Evolutionary conservation across 2,888 invertebrate species (phyloP), one percentile per base, ranked within the genome.

Genomic region (Sclerodermus sp.): DNA sequence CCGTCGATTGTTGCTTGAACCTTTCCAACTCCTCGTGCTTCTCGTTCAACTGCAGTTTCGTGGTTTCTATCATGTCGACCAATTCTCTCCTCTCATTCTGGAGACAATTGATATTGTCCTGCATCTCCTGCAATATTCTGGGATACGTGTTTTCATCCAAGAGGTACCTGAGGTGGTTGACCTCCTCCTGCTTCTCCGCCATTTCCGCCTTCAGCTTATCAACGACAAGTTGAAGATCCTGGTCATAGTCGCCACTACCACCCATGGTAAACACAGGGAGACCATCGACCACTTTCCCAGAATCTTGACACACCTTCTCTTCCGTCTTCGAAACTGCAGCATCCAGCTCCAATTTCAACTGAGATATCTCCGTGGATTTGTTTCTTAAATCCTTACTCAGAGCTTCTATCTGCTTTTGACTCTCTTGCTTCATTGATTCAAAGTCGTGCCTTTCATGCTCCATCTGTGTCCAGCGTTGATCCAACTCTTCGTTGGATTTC

Each of bases 151-250:
- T 71, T 34, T 74, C 70, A 47, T 79, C 83, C 53, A 90, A 77
- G 66, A 88, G 86, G 57, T 86, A 86, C 67, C 89, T 88, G 4
- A 90, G 71, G 5, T 86, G 84, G 5, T 89, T 87, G 59, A 90
- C 88, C 76, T 89, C 89, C 47, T 86, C 75, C 64, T 88, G 87
- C 71, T 90, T 90, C 43, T 82, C 84, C 67, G 87, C 87, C 10
- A 75, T 42, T 34, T 71, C 58, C 1, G 49, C 51, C 15, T 55
- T 68, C 23, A 74, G 38, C 12, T 52, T 52, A 1, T 66, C 61
- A 14, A 71, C 51, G 0, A 53, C 47, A 1, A 45, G 50, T 16
- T 50, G 46, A 15, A 67, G 47, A 12, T 62, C 47, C 15, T 61
- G 44, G 10, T 55, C 58, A 4, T 58, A 60, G 4, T 44, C 56